phyloP scores from a whole-genome alignment of 2,113 vertebrate genomes.

The Nycticorax nycticorax region DNA sequence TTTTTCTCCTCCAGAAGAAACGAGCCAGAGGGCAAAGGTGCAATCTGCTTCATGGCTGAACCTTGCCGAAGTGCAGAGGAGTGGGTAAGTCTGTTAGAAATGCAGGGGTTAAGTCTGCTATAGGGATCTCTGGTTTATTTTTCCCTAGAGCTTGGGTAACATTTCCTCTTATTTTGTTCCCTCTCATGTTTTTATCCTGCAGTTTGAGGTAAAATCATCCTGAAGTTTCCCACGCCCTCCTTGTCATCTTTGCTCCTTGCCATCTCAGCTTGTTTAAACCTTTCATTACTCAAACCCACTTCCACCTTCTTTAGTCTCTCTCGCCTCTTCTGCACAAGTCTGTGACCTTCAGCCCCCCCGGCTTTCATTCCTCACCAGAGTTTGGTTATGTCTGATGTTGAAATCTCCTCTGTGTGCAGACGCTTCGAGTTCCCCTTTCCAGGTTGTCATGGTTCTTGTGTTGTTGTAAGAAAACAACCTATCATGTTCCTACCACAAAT shows the following conservation, averaged over 20 bases:
- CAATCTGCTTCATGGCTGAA: not conserved
- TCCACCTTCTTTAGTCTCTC: not conserved
- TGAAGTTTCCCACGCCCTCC: not conserved
- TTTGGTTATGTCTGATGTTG: conserved; percentile 21
- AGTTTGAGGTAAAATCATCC: conserved; percentile 11
- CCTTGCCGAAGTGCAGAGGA: not conserved
- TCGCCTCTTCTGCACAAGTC: not conserved
- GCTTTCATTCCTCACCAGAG: not conserved
- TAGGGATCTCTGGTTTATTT: not conserved
- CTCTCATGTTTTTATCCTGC: not conserved
- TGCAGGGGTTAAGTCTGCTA: not conserved
- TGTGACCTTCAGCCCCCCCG: conserved; percentile 5
- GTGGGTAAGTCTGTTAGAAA: not conserved
- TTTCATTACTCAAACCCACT: not conserved
- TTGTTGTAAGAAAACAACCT: not conserved
- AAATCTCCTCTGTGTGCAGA: conserved; percentile 36
- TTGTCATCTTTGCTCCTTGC: not conserved
- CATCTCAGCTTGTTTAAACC: not conserved
- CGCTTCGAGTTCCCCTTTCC: conserved; percentile 28
- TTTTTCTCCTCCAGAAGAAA: not conserved
- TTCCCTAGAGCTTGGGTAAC: not conserved
- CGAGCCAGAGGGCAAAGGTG: not conserved
- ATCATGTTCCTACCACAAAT: not conserved
- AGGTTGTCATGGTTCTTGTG: conserved; percentile 28
- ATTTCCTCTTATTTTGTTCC: not conserved